Base-by-base conservation (phyloP, 53 echinoderm and acorn worm species). In the Stichopus horrens region DNA sequence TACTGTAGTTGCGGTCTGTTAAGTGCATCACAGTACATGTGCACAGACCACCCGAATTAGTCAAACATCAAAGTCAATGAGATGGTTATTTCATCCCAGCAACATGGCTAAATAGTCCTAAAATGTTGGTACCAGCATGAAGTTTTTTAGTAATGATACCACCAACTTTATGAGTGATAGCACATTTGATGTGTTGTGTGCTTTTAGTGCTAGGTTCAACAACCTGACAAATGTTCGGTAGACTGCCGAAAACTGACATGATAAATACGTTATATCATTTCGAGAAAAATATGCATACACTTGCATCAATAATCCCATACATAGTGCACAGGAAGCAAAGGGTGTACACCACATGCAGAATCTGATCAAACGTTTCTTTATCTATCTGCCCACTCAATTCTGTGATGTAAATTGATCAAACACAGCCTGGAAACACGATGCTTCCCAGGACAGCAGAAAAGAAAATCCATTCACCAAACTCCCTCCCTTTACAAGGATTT, bases 391-490 rank as follows among this genome's bases (percentile, higher is more conserved):
- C 54, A 80, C 80, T 18, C 80, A 80, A 80, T 55, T 57, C 57
- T 80, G 55, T 21, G 56, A 55, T 55, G 80, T 57, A 80, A 80
- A 80, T 56, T 80, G 80, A 55, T 55, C 80, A 55, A 80, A 21
- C 80, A 80, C 80, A 80, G 80, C 80, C 80, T 8, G 18, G 57
- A 57, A 80, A 80, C 56, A 80, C 56, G 80, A 55, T 80, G 56
- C 56, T 80, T 78, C 80, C 80, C 80, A 80, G 80, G 80, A 80
- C 80, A 80, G 80, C 80, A 55, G 13, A 80, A 56, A 56, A 80
- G 56, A 80, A 55, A 80, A 57, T 80, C 55, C 56, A 80, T 57
- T 80, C 80, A 80, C 9, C 57, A 57, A 54, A 53, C 80, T 80
- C 21, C 80, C 80, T 80, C 80, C 80, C 80, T 7, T 57, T 18